A percentile compares a stretch with the other conserved stretches of the same genome.
These are phyloP conservation scores for Entomyzon cyanotis DNA, from an alignment of 2,113 vertebrate genomes.

Conservation along the genomic window DNA sequence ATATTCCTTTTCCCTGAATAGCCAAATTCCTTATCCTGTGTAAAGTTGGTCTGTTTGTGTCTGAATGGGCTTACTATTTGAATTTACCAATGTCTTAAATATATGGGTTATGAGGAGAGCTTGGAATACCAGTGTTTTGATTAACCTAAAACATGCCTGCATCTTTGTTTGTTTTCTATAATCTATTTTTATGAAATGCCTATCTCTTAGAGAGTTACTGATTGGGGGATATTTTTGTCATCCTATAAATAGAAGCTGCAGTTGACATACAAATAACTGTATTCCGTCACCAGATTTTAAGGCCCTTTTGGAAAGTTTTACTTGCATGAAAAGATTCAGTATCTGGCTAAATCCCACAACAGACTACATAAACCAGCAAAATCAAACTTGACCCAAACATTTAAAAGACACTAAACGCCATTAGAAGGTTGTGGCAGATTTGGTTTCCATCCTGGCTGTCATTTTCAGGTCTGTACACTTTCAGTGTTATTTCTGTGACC, in stretches of 20 bases:
- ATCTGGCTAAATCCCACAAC: not conserved
- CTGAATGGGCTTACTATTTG: not conserved
- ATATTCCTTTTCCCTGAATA: not conserved
- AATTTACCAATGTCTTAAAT: not conserved
- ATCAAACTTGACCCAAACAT: not conserved
- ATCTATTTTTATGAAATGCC: slow-evolving; percentile 45
- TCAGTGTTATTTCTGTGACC: slow-evolving; percentile 19
- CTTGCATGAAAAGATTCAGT: not conserved
- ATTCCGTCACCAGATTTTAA: not conserved
- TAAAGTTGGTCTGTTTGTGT: not conserved
- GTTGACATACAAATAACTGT: slow-evolving; percentile 38
- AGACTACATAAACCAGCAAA: not conserved
- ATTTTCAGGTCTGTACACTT: slow-evolving; percentile 6
- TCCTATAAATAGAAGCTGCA: slow-evolving; percentile 38
- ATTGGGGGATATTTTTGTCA: slow-evolving; percentile 48
- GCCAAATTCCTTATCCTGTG: not conserved
- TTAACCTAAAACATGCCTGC: not conserved
- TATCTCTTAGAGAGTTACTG: slow-evolving; percentile 18
- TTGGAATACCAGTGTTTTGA: not conserved
- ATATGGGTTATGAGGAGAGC: not conserved
- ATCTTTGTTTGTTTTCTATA: not conserved
- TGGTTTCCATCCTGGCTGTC: not conserved
- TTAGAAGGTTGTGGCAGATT: not conserved
- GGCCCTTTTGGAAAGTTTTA: slow-evolving; percentile 10
- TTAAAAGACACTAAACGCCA: not conserved